Evolutionary conservation across 1,140 invertebrate species (phyloP), one percentile per base, ranked within the genome.

Genomic region (Aethina tumida): DNA sequence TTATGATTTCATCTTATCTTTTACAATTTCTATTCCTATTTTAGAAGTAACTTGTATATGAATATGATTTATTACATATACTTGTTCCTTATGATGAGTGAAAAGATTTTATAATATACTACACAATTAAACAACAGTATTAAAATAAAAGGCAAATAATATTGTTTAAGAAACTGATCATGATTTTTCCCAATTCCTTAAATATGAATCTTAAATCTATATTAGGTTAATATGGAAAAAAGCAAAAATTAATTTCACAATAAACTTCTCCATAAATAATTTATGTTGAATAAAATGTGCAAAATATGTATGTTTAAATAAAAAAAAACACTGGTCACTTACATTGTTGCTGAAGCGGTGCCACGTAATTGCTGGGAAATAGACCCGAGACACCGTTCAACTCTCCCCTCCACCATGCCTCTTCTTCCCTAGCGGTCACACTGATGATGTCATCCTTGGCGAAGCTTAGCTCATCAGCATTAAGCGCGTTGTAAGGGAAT

Each of bases 381-480:
- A 94, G 69, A 9, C 90, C 90, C 3, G 81, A 80, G 35, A 79
- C 70, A 8, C 88, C 90, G 43, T 89, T 84, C 4, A 91, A 68
- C 68, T 92, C 87, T 24, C 94, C 94, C 60, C 81, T 81, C 93
- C 94, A 97, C 94, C 94, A 98, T 35, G 90, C 81, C 24, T 84
- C 79, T 59, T 97, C 93, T 45, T 94, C 89, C 49, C 92, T 81
- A 34, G 84, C 83, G 6, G 95, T 71, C 7, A 98, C 81, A 25
- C 79, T 83, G 37, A 97, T 95, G 28, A 95, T 84, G 53, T 93
- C 88, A 55, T 91, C 91, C 63, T 94, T 93, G 36, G 88, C 79
- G 60, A 97, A 96, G 47, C 77, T 90, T 29, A 98, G 67, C 62
- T 97, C 93, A 63, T 97, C 93, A 20, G 85, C 81, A 59, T 96